Base-by-base conservation (phyloP, 2,113 vertebrate species). In the Octodon degus region DNA sequence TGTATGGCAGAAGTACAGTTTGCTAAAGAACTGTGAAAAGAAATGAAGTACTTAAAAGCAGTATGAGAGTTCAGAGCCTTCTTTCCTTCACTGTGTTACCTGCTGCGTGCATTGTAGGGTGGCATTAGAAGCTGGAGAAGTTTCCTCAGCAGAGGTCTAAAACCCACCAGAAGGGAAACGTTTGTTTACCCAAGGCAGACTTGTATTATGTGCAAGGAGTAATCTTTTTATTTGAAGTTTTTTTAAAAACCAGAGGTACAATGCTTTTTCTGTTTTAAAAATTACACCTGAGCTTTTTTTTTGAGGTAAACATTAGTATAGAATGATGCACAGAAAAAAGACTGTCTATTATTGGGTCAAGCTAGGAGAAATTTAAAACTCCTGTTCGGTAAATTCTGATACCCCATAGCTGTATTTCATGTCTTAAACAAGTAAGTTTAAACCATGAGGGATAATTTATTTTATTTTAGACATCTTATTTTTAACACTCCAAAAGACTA, bases 301-400 rank as follows among this genome's bases (percentile, higher is more conserved):
- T 90, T 7, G 30, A 87, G 47, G 19, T 70, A 76, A 84, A 77
- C 14, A 70, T 10, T 82, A 30, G 58, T 37, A 16, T 13, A 89
- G 25, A 76, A 67, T 50, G 1, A 22, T 92, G 20, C 4, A 82
- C 20, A 90, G 40, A 70, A 80, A 63, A 82, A 89, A 87, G 8
- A 68, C 22, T 34, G 0, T 70, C 91, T 72, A 65, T 89, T 14
- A 90, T 74, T 55, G 53, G 6, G 80, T 91, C 16, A 65, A 92
- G 19, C 53, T 34, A 55, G 2, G 24, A 58, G 70, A 92, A 82
- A 70, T 34, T 9, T 27, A 30, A 83, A 82, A 72, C 74, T 76
- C 12, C 14, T 90, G 4, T 82, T 93, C 1, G 58, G 65, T 24
- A 97, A 77, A 77, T 96, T 90, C 67, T 91, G 27, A 84, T 87